Percentiles rank a stretch among this genome's conserved stretches.
phyloP scores from a whole-genome alignment of 2,888 invertebrate genomes.

The Fissipunctia ypsillon region DNA sequence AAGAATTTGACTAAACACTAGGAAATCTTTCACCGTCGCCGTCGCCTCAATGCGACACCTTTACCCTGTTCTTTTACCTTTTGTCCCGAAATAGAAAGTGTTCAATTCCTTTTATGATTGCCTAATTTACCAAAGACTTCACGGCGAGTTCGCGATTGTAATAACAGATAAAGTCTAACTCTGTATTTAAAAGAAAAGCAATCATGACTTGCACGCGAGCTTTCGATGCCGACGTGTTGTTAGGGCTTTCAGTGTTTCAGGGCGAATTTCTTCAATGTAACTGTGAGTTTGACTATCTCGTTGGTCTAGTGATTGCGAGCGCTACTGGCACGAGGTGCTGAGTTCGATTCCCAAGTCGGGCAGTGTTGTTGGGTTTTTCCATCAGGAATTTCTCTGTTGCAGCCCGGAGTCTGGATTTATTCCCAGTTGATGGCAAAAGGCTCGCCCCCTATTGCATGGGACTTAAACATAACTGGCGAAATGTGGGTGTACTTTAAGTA shows the following conservation, averaged over 20 bases:
- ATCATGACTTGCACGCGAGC: conserved; percentile 62
- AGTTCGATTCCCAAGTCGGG: too few relatives aligned
- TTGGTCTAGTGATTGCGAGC: too few relatives aligned
- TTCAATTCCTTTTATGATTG: conserved; percentile 42
- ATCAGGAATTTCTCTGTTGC: too few relatives aligned
- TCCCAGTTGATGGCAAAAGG: too few relatives aligned
- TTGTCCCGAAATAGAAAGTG: conserved; percentile 37
- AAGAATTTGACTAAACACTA: conserved; percentile 24
- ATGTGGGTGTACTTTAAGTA: too few relatives aligned
- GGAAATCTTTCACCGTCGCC: not conserved
- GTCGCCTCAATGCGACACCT: conserved; percentile 15
- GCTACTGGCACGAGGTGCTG: too few relatives aligned
- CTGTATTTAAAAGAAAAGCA: conserved; percentile 59
- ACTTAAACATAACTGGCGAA: too few relatives aligned
- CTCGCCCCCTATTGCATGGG: too few relatives aligned
- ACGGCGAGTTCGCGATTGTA: conserved; percentile 47
- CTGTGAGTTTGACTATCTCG: too few relatives aligned
- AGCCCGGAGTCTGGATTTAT: too few relatives aligned
- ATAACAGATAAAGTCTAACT: conserved; percentile 52
- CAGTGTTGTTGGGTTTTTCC: too few relatives aligned
- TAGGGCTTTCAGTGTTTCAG: conserved; percentile 7
- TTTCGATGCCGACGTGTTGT: conserved; percentile 39
- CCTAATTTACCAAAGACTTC: conserved; percentile 54
- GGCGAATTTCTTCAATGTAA: not conserved
- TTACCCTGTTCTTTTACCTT: conserved; percentile 18